A percentile compares a stretch with the other conserved stretches of the same genome.
phyloP scores from a whole-genome alignment of 1,140 invertebrate species.

The Panulirus ornatus region DNA sequence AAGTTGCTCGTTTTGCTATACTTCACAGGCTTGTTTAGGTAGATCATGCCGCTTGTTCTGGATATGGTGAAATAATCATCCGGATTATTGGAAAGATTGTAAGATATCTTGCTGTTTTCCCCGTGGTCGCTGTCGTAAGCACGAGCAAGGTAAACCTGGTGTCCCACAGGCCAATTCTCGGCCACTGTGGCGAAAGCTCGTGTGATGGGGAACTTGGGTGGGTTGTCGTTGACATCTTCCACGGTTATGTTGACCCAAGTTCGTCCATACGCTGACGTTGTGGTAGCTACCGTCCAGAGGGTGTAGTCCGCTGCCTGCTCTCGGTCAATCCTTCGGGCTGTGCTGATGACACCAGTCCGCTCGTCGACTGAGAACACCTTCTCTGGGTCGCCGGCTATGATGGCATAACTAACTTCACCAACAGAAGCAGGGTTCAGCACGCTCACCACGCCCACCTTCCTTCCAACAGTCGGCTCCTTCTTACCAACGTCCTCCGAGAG shows the following conservation, averaged over 20 bases:
- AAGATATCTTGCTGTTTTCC: slow-evolving; percentile 89
- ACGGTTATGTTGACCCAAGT: slow-evolving; percentile 89
- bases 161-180: slow-evolving; percentile 94
- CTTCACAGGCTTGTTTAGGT: slow-evolving; percentile 85
- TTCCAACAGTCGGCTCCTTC: slow-evolving; percentile 80
- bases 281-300: slow-evolving; percentile 87
- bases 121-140: slow-evolving; percentile 91
- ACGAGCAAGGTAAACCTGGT: slow-evolving; percentile 91
- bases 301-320: slow-evolving; percentile 88
- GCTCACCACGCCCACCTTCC: slow-evolving; percentile 87
- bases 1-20: slow-evolving; percentile 79
- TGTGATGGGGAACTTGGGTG: slow-evolving; percentile 88
- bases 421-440: slow-evolving; percentile 79
- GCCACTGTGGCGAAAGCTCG: slow-evolving; percentile 86
- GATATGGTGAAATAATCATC: slow-evolving; percentile 90
- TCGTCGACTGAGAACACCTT: slow-evolving; percentile 90
- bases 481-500: slow-evolving; percentile 87
- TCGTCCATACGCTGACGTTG: slow-evolving; percentile 84
- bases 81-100: slow-evolving; percentile 88
- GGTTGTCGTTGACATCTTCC: slow-evolving; percentile 95
- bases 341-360: slow-evolving; percentile 87
- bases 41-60: slow-evolving; percentile 91
- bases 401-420: slow-evolving; percentile 84
- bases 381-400: slow-evolving; percentile 89
- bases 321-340: slow-evolving; percentile 89